These are phyloP conservation scores for Drosophila mimica DNA, from an alignment of 2,888 invertebrate genomes.

Conservation along the genomic window DNA sequence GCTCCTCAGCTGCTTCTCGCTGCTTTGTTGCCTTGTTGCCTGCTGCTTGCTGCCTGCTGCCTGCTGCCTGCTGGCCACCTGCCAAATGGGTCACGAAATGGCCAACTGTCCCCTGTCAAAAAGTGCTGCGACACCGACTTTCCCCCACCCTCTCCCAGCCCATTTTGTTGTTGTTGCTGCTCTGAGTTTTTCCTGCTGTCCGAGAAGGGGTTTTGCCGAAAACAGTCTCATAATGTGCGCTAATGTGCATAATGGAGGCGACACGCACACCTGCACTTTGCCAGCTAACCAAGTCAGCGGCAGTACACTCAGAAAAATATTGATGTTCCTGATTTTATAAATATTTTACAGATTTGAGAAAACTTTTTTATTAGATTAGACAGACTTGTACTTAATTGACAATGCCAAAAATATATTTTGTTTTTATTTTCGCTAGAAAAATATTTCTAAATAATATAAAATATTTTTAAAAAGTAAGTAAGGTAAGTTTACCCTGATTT, in stretches of 20 bases:
- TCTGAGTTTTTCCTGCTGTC: conserved; percentile 13
- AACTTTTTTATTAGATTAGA: no score
- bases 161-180: background rate
- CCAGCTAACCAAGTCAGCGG: conserved; percentile 23
- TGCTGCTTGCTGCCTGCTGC: conserved; percentile 38
- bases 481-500: no score
- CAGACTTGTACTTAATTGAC: no score
- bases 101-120: conserved; percentile 48
- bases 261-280: conserved; percentile 70
- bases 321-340: no score
- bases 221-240: conserved; percentile 78
- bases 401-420: no score
- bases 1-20: conserved; percentile 21
- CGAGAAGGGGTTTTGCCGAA: conserved; percentile 40
- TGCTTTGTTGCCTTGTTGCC: background rate
- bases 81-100: conserved; percentile 72
- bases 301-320: background rate
- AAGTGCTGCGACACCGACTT: background rate
- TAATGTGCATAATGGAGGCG: conserved; percentile 80
- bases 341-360: no score
- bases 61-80: conserved; percentile 57
- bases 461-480: no score
- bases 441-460: no score
- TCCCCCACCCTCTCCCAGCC: background rate
- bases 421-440: no score